Evolutionary conservation across 2,888 invertebrate species (phyloP), one percentile per base, ranked within the genome.

Genomic region (Patella depressa): DNA sequence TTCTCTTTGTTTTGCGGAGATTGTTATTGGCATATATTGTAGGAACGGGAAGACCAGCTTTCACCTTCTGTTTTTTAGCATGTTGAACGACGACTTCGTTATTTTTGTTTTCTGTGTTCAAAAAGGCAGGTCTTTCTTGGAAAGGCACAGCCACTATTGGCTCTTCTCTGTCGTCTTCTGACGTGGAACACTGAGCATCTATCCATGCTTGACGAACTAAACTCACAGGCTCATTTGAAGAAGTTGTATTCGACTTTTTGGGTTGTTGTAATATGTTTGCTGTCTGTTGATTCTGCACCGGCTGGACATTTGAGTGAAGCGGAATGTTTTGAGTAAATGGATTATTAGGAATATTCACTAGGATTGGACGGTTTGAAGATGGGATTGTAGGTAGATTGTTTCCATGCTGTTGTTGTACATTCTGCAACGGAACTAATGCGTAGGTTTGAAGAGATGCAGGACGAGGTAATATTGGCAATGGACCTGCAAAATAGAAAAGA

Each of bases 401-500:
- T 53, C 65, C 65, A 34, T 77, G 79, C 55, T 80, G 77, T 19
- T 79, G 82, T 65, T 73, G 76, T 34, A 85, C 79, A 76, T 73
- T 82, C 70, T 84, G 84, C 53, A 87, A 79, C 3, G 87, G 87
- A 55, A 87, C 84, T 53, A 87, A 78, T 24, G 85, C 86, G 78
- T 84, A 87, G 3, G 87, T 81, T 75, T 86, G 86, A 45, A 78
- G 59, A n/a, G 83, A 81, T n/a, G 83, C 76, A 2, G 85, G 86
- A 11, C 87, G 78, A 45, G 87, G 87, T 24, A 87, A 80, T 53
- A 87, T 86, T n/a, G 85, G 85, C 70, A 81, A 82, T 12, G 84
- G 85, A 74, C 84, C 87, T 85, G 81, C 70, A 82, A 80, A 53
- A 73, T 55, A 75, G 53, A 29, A 65, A 24, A 55, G 7, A 71